These are phyloP conservation scores for Selenia dentaria DNA, from an alignment of 2,888 invertebrate genomes.

Conservation along the genomic window DNA sequence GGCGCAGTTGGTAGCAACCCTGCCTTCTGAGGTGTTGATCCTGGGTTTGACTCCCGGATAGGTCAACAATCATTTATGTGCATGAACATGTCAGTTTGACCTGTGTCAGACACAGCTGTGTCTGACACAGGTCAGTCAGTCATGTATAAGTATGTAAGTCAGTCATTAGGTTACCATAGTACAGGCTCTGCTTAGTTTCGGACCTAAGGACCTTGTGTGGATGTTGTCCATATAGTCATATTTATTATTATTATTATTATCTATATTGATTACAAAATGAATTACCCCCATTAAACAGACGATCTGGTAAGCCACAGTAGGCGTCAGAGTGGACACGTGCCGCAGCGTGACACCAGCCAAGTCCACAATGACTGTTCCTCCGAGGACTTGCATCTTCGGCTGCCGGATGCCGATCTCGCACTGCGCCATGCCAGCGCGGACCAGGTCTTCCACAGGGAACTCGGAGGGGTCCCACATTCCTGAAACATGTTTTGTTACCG, in stretches of 20 bases:
- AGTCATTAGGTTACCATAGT: not conserved
- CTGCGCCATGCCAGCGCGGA: conserved; percentile 59
- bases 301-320: conserved; percentile 71
- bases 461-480: conserved; percentile 70
- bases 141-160: not conserved
- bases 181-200: no score
- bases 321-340: conserved; percentile 65
- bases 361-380: conserved; percentile 63
- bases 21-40: no score
- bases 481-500: conserved; percentile 35
- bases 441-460: conserved; percentile 63
- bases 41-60: no score
- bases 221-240: no score
- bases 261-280: no score
- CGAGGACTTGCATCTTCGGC: conserved; percentile 69
- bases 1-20: no score
- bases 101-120: no score
- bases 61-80: no score
- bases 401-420: conserved; percentile 62
- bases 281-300: conserved; percentile 68
- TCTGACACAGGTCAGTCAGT: no score
- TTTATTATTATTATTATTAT: no score
- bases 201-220: no score
- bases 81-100: no score
- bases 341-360: conserved; percentile 59